These are phyloP conservation scores for Cervus canadensis DNA, from an alignment of 2,113 vertebrate species.

Conservation along the genomic window DNA sequence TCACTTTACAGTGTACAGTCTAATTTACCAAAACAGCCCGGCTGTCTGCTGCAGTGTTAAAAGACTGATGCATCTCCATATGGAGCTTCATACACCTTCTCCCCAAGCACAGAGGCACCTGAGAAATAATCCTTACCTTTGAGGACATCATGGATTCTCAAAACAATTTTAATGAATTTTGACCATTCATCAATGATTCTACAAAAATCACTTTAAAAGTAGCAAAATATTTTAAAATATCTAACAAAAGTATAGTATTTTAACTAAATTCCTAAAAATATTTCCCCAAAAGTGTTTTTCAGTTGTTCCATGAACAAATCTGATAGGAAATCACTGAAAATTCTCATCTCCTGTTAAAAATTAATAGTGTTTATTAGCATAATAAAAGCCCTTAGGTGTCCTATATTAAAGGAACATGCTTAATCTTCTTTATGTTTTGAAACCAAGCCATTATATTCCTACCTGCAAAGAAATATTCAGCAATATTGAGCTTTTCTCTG, in stretches of 20 bases:
- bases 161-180: neutral
- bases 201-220: neutral
- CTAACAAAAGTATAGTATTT: neutral
- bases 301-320: neutral
- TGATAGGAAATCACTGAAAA: constrained; percentile 5
- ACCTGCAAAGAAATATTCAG: neutral
- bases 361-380: neutral
- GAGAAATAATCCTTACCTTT: neutral
- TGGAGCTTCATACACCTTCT: neutral
- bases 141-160: neutral
- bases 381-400: neutral
- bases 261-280: neutral
- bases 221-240: neutral
- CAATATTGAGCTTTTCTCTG: neutral
- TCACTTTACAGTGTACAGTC: neutral
- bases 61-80: neutral
- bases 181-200: neutral
- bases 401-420: neutral
- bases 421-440: neutral
- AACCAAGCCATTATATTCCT: neutral
- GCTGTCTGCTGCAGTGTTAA: neutral
- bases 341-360: neutral
- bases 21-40: neutral
- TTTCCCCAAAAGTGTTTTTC: constrained; percentile 11
- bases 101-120: neutral